phyloP scores from a whole-genome alignment of 2,797 vertebrate species.

The Phalanger gymnotis region DNA sequence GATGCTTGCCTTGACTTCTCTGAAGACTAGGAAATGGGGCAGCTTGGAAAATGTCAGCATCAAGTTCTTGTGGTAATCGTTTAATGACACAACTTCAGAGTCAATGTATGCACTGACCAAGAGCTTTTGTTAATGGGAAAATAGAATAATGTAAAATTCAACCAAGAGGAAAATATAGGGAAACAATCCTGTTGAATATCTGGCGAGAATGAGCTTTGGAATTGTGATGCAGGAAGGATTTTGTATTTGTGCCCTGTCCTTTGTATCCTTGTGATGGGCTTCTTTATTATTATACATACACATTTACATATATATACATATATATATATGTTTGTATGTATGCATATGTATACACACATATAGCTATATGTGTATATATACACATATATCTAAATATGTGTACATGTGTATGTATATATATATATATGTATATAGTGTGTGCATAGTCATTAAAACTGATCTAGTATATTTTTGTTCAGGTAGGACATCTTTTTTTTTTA shows the following conservation, averaged over 20 bases:
- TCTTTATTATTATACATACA: not conserved
- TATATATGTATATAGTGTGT: too few species aligned
- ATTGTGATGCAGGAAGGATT: not conserved
- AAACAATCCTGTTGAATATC: not conserved
- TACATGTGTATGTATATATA: too few species aligned
- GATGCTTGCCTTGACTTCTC: not conserved
- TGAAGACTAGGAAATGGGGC: not conserved
- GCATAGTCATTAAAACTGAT: not conserved
- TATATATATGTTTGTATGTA: too few species aligned
- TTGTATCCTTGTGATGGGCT: not conserved
- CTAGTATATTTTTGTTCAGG: not conserved
- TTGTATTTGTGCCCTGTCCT: not conserved
- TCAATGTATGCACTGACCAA: not conserved
- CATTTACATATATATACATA: too few species aligned
- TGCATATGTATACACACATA: too few species aligned
- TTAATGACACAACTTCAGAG: slow-evolving; percentile 1
- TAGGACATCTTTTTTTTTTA: too few species aligned
- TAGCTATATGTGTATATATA: too few species aligned
- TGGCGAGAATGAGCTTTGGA: not conserved
- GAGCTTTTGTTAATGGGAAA: not conserved
- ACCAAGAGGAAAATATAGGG: not conserved
- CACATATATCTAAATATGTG: too few species aligned
- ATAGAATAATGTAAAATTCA: not conserved
- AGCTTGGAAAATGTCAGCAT: not conserved
- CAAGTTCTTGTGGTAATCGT: not conserved